phyloP scores from a whole-genome alignment of 1,140 invertebrate genomes.

The Aphaenogaster floridana region DNA sequence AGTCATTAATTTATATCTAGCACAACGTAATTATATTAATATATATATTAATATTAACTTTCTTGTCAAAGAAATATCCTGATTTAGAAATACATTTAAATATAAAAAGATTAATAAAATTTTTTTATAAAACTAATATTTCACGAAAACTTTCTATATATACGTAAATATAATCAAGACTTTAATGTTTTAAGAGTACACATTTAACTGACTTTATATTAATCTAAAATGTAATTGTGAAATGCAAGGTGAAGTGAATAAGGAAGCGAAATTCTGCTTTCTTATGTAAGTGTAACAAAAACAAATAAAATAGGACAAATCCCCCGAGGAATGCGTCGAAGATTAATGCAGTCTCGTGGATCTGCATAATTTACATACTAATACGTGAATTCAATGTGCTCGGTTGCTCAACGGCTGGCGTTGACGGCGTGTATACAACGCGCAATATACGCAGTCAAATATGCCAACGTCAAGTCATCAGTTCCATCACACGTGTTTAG shows the following conservation, averaged over 20 bases:
- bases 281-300: constrained; percentile 70
- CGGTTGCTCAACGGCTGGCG: constrained; percentile 59
- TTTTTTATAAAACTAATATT: background rate
- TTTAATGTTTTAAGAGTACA: background rate
- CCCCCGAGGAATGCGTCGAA: constrained; percentile 63
- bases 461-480: constrained; percentile 47
- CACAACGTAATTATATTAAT: background rate
- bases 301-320: constrained; percentile 74
- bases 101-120: background rate
- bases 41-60: background rate
- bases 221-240: constrained; percentile 5
- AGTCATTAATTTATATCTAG: background rate
- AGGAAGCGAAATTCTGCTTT: constrained; percentile 37
- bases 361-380: constrained; percentile 78
- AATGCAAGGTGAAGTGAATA: background rate
- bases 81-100: background rate
- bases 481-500: constrained; percentile 34
- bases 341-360: constrained; percentile 76
- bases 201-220: background rate
- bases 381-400: constrained; percentile 68
- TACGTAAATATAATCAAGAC: background rate
- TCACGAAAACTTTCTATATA: background rate
- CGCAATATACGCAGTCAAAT: constrained; percentile 31
- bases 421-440: constrained; percentile 26
- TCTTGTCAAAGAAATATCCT: background rate